Evolutionary conservation across 2,797 vertebrate genomes (phyloP), one percentile per base, ranked within the genome.

Genomic region (Merluccius polli): DNA sequence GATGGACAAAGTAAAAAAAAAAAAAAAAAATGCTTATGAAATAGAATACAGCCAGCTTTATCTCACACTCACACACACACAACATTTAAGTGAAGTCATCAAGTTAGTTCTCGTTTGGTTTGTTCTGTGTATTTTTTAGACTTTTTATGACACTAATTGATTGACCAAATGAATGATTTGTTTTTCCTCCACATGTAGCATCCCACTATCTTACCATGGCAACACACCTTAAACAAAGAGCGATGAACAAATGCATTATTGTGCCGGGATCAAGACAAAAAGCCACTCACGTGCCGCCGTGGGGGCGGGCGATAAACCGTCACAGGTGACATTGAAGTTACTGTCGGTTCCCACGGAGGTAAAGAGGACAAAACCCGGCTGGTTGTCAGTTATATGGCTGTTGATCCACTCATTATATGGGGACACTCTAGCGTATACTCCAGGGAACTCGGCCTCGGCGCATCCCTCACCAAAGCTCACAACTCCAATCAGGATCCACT

Each of bases 361-460:
- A 18, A 77, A 73, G 6, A 0, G 0, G 13, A 89, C 0, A 32
- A 84, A 91, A 30, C 88, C 89, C 0, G 89, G 81, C 41, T 8
- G 52, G 32, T 79, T 69, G 27, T 0, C 52, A 33, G 1, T 38
- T 78, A 90, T 81, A 0, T 63, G 7, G 12, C 16, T 71, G 44
- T 81, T 87, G 77, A 93, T 92, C 92, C 92, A 93, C 5, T 1
- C 0, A 73, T 89, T n/a, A 18, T 91, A 92, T 15, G 0, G 12
- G 13, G 91, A 92, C 73, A 91, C 89, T 7, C 88, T 76, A 29
- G 90, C 0, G 52, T 92, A 92, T 24, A 93, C 85, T 72, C 85
- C 89, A 1, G 92, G 92, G 13, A 44, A 10, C 0, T 83, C 1
- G 0, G 88, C 63, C 1, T 0, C 0, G 0, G 88, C 91, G 27